phyloP scores from a whole-genome alignment of 2,888 invertebrate genomes.

The Agrilus biguttatus region DNA sequence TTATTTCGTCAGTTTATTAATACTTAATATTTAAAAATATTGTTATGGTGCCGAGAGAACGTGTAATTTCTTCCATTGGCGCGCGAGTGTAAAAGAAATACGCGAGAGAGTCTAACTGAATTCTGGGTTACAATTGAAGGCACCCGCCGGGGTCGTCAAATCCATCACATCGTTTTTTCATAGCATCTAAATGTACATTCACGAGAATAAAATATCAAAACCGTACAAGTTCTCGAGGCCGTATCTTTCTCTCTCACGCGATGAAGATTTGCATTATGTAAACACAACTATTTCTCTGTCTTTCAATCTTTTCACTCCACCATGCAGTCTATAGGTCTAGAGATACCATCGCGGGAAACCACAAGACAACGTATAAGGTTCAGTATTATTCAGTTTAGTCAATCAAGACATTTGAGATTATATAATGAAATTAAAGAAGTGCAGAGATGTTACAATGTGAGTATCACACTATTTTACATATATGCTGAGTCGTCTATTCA shows the following conservation, averaged over 20 bases:
- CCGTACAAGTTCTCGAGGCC: too few relatives aligned
- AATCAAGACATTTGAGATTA: too few relatives aligned
- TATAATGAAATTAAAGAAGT: background rate
- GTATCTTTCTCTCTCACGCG: constrained; percentile 1
- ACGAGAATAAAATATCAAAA: constrained; percentile 21
- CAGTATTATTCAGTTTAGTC: background rate
- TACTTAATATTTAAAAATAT: too few relatives aligned
- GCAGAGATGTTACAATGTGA: too few relatives aligned
- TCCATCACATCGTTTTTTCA: constrained; percentile 30
- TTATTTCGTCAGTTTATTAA: too few relatives aligned
- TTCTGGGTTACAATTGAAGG: constrained; percentile 27
- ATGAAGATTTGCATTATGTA: constrained; percentile 6
- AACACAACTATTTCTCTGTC: background rate
- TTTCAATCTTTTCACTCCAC: too few relatives aligned
- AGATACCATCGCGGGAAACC: background rate
- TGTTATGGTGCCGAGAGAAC: too few relatives aligned
- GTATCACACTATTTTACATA: too few relatives aligned
- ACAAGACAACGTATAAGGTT: background rate
- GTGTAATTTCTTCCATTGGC: too few relatives aligned
- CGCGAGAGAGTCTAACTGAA: constrained; percentile 22
- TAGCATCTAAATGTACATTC: constrained; percentile 17
- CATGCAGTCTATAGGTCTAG: too few relatives aligned
- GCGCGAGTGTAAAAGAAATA: constrained; percentile 1
- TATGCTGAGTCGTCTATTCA: too few relatives aligned
- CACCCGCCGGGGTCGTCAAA: constrained; percentile 29